Conservation (phyloP, 2,888 invertebrate species). For the Heliothis peltigera region DNA sequence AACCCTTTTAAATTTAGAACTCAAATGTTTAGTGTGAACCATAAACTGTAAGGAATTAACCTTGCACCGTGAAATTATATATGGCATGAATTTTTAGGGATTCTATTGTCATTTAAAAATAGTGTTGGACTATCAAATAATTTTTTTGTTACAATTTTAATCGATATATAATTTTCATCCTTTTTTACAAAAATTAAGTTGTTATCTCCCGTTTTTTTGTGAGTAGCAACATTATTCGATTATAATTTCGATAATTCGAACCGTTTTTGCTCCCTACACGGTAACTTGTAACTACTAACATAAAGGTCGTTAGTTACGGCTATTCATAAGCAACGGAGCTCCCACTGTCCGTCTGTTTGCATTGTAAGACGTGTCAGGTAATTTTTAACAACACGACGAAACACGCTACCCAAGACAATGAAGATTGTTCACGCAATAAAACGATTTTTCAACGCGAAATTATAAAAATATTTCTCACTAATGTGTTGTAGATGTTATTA, state of each 20-base stretch:
- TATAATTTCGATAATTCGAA: not conserved
- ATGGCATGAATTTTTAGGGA: not conserved
- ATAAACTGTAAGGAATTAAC: conserved; percentile 37
- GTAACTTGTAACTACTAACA: conserved; percentile 7
- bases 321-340: conserved; percentile 35
- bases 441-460: conserved; percentile 12
- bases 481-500: not conserved
- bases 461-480: conserved; percentile 19
- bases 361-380: conserved; percentile 58
- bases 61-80: conserved; percentile 13
- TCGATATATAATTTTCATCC: not conserved
- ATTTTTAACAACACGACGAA: conserved; percentile 56
- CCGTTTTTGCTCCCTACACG: conserved; percentile 3
- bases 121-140: not conserved
- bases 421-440: conserved; percentile 32
- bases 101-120: not conserved
- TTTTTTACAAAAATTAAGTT: not conserved
- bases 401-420: conserved; percentile 47
- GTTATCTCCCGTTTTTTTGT: not conserved
- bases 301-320: conserved; percentile 26
- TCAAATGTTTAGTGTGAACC: conserved; percentile 15
- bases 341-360: conserved; percentile 32
- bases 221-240: not conserved
- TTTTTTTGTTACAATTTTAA: not conserved
- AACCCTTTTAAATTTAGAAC: conserved; percentile 21